Conservation (phyloP, 35 echinoderm and acorn worm species). For the Acanthaster planci region DNA sequence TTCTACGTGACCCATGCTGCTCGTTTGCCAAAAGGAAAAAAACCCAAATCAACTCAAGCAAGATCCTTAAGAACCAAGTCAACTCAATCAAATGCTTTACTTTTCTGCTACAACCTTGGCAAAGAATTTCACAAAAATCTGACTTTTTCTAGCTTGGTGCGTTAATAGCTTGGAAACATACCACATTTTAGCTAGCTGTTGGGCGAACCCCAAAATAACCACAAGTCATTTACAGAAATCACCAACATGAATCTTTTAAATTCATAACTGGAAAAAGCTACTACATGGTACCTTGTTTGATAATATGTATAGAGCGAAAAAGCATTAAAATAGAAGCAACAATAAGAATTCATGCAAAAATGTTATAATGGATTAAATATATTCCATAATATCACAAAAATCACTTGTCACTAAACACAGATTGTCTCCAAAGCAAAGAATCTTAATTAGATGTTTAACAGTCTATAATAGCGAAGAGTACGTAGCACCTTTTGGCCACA, state of each 20-base stretch:
- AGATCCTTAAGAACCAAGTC: neutral
- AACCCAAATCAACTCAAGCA: neutral
- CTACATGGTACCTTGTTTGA: slow-evolving; percentile 18
- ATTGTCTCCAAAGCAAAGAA: slow-evolving; percentile 18
- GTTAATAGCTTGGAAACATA: slow-evolving; percentile 2
- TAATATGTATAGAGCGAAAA: slow-evolving; percentile 19
- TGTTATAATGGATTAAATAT: slow-evolving; percentile 24
- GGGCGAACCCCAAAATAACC: slow-evolving; percentile 17
- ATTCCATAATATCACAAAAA: slow-evolving; percentile 5
- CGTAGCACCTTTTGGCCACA: slow-evolving; percentile 22
- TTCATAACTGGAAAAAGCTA: slow-evolving; percentile 26
- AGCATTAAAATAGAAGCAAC: slow-evolving; percentile 34
- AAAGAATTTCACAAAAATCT: neutral
- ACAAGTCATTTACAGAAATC: slow-evolving; percentile 14
- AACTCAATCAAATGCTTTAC: slow-evolving; percentile 9
- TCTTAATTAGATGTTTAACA: slow-evolving; percentile 22
- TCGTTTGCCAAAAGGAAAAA: neutral
- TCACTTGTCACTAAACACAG: slow-evolving; percentile 28
- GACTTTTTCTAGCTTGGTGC: neutral
- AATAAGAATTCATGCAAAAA: slow-evolving; percentile 30
- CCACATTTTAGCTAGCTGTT: neutral
- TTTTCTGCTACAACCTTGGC: neutral
- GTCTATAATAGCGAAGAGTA: slow-evolving; percentile 9
- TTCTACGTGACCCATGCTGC: neutral
- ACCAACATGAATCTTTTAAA: slow-evolving; percentile 15